Percentiles rank a stretch among this genome's conserved stretches.
Conservation (phyloP, 2,113 vertebrate genomes). For the Amphiprion ocellaris region DNA sequence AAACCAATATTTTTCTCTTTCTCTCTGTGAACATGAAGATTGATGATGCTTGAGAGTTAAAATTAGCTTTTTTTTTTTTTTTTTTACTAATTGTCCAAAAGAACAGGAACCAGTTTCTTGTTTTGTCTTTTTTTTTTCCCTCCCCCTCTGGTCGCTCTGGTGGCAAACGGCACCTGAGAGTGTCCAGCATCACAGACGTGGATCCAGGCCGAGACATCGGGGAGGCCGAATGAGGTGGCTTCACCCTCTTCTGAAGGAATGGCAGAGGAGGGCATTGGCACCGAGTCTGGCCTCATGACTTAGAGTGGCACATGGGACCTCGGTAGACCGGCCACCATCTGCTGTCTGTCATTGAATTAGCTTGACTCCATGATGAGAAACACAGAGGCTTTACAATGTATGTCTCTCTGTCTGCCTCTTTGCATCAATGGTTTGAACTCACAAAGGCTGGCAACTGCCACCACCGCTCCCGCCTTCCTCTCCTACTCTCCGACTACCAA, state of each 20-base stretch:
- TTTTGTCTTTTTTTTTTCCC: conserved; percentile 14
- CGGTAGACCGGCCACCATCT: conserved; percentile 80
- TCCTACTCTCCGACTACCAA: neutral
- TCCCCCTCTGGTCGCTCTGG: neutral
- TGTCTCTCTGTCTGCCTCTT: conserved; percentile 42
- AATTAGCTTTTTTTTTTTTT: neutral
- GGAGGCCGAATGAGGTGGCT: conserved; percentile 61
- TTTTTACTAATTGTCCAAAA: neutral
- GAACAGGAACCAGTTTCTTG: neutral
- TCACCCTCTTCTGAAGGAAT: conserved; percentile 74
- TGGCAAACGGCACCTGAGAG: conserved; percentile 48
- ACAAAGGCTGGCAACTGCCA: conserved; percentile 36
- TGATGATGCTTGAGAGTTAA: conserved; percentile 3
- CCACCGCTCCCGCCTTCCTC: conserved; percentile 1
- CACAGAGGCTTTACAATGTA: conserved; percentile 35
- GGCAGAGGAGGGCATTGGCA: conserved; percentile 73
- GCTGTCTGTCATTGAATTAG: conserved; percentile 70
- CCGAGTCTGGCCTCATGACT: conserved; percentile 73
- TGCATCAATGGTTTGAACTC: conserved; percentile 36
- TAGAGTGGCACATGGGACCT: conserved; percentile 67
- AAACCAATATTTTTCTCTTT: conserved; percentile 9
- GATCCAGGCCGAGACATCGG: conserved; percentile 67
- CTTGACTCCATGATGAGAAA: conserved; percentile 50
- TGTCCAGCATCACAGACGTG: conserved; percentile 48
- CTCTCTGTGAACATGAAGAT: neutral